Evolutionary conservation across 1,140 invertebrate genomes (phyloP), one percentile per base, ranked within the genome.

Genomic region (Apis mellifera): DNA sequence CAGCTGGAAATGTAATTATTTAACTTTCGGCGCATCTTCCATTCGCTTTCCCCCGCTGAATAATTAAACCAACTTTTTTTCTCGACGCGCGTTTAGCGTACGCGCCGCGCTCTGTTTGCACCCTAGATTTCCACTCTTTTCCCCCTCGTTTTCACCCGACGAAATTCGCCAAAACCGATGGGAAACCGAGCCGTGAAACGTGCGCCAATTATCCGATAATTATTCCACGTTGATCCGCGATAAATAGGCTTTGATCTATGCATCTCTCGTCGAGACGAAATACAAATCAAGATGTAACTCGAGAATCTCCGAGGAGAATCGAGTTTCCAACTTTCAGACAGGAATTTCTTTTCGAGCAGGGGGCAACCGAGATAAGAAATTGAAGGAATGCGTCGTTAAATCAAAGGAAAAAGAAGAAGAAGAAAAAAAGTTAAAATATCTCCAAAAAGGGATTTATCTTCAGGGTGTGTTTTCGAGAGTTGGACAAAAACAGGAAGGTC

Each of bases 401-500:
- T 70, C 23, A 48, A 42, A 32, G 12, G 26, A 64, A 60, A 42
- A 42, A 42, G 3, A 32, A 32, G 3, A 32, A 32, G 3, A 42
- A 42, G 4, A 42, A 42, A 42, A 42, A 42, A 42, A 50, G 77
- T 81, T 70, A 66, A 73, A 82, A 82, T 74, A 55, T 83, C 77
- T 54, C 66, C 32, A 48, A 57, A 73, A 78, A 68, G 60, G 32
- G 68, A 78, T 83, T 85, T 64, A 68, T 74, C 59, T 69, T 64
- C 32, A 57, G 80, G 87, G 86, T 73, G 66, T 57, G 76, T 79
- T 83, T n/a, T 70, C 69, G 64, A 19, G 54, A 69, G 62, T n/a
- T 48, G 13, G 48, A 26, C 2, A 3, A n/a, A 32, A 32, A 3
- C 21, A 57, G 65, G 76, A 88, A 78, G 88, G 88, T 89, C 88